Evolutionary conservation across 2,888 invertebrate genomes (phyloP), one percentile per base, ranked within the genome.

Genomic region (Ennomos erosarius): DNA sequence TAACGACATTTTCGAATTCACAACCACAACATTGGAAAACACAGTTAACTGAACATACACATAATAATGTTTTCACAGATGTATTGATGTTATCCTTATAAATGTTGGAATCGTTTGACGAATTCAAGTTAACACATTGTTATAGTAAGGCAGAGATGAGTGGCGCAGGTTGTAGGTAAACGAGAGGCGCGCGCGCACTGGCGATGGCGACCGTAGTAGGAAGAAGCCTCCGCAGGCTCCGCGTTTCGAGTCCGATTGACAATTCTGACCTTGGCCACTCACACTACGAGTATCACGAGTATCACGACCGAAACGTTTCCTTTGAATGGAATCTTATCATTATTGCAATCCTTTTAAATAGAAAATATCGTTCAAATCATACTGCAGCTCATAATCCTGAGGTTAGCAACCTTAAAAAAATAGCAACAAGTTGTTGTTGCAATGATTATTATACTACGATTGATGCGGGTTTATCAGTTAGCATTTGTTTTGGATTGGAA

Each of bases 241-340:
- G 36, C 48, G 47, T 26, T 42, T 70, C 70, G 70, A 71, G 70
- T 67, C 67, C 70, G 67, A 80, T 77, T 87, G 88, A 86, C 85
- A 82, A 79, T 73, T 70, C 70, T 76, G 84, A 87, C 90, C 90
- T 90, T 90, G 88, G 72, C 59, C 54, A 74, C 67, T 72, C 72
- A 64, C 71, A 67, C 65, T 65, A 68, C 65, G 73, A 76, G 81
- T 72, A 76, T 75, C 76, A 76, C 72, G 69, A 52, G 69, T 60
- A 69, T 59, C 64, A 67, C 78, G 68, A 69, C 56, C 59, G 62
- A 55, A 68, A 67, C 63, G 64, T 62, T 65, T 64, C 58, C 57
- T 54, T 49, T 64, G 56, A 61, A 48, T 55, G 47, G 58, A 71
- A 78, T 75, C 64, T 74, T 77, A 79, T 77, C 78, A 67, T 36